These are phyloP conservation scores for Limnephilus auricula DNA, from an alignment of 2,888 invertebrate genomes.

Conservation along the genomic window DNA sequence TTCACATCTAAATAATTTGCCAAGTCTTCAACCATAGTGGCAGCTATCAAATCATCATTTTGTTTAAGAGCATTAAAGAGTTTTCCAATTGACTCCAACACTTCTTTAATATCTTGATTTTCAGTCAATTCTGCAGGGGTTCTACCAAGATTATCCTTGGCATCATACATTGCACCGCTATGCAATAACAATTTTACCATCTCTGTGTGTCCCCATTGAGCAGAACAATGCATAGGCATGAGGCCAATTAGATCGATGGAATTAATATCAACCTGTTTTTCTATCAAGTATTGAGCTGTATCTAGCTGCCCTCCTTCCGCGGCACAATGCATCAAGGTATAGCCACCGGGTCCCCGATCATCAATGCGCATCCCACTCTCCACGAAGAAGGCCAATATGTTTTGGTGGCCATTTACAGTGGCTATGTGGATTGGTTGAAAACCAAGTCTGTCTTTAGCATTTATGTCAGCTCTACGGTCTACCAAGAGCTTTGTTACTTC, in stretches of 20 bases:
- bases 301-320: background rate
- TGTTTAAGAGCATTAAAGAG: constrained; percentile 15
- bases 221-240: background rate
- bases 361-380: background rate
- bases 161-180: background rate
- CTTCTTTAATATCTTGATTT: background rate
- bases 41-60: background rate
- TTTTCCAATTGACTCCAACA: background rate
- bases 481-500: background rate
- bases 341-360: background rate
- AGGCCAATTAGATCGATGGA: background rate
- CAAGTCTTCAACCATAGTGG: background rate
- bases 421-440: background rate
- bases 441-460: background rate
- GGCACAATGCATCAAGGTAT: background rate
- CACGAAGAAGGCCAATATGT: background rate
- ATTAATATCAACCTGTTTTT: background rate
- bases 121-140: background rate
- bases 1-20: background rate
- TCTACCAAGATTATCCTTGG: background rate
- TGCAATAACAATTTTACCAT: background rate
- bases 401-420: background rate
- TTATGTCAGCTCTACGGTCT: background rate
- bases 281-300: background rate
- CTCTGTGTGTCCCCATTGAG: background rate